Conservation (phyloP, 2,797 vertebrate genomes). For the Gallinago solitaria region DNA sequence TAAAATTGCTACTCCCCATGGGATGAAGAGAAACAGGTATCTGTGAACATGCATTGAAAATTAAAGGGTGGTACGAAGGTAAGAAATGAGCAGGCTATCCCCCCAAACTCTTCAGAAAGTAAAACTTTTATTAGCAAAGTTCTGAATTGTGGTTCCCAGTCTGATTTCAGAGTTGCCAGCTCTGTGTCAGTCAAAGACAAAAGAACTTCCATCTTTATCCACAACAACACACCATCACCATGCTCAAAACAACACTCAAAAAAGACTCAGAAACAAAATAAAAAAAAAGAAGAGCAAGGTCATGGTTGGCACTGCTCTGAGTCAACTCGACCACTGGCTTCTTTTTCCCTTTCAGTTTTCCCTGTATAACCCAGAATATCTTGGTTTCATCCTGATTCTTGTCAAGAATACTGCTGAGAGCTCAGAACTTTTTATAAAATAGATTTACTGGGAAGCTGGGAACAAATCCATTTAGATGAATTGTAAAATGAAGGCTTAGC, state of each 20-base stretch:
- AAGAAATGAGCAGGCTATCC: neutral
- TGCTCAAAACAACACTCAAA: neutral
- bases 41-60: neutral
- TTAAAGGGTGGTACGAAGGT: neutral
- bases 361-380: neutral
- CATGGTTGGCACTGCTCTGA: neutral
- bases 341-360: neutral
- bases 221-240: neutral
- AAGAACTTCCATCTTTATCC: neutral
- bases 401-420: conserved; percentile 15
- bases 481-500: conserved; percentile 39
- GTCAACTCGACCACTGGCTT: neutral
- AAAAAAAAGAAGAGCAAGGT: neutral
- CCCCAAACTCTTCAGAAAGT: neutral
- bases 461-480: conserved; percentile 57
- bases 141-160: neutral
- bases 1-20: neutral
- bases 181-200: neutral
- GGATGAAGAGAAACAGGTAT: neutral
- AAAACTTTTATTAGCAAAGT: neutral
- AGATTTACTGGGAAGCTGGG: conserved; percentile 12
- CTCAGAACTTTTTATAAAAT: conserved; percentile 27
- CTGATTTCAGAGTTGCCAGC: neutral
- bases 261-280: neutral
- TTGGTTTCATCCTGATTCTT: neutral